A percentile compares a stretch with the other conserved stretches of the same genome.
These are phyloP conservation scores for Pherbina coryleti DNA, from an alignment of 2,888 invertebrate species.

Conservation along the genomic window DNA sequence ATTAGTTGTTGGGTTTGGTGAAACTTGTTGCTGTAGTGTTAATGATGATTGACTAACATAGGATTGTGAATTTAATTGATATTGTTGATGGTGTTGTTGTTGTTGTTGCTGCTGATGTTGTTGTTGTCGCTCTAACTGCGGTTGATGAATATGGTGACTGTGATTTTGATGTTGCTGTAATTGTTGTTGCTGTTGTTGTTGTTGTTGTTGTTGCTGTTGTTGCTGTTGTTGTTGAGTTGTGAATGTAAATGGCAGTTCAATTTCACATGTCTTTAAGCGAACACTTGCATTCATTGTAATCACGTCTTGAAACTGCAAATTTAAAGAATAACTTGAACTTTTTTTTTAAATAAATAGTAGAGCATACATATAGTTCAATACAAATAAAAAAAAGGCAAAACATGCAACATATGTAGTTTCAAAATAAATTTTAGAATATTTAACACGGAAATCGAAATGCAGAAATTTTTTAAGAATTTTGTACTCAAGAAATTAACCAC, in stretches of 20 bases:
- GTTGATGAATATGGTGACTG: slow-evolving; percentile 43
- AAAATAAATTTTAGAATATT: no score
- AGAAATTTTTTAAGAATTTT: no score
- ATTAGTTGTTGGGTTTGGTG: slow-evolving; percentile 38
- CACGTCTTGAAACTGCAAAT: slow-evolving; percentile 69
- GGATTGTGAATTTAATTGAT: slow-evolving; percentile 20
- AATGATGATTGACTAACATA: slow-evolving; percentile 24
- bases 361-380: neutral
- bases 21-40: slow-evolving; percentile 42
- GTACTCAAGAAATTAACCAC: no score
- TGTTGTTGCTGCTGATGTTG: slow-evolving; percentile 69
- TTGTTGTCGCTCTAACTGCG: slow-evolving; percentile 47
- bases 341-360: neutral
- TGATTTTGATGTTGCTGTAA: slow-evolving; percentile 32
- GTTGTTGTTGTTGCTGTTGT: slow-evolving; percentile 41
- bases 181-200: slow-evolving; percentile 46
- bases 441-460: no score
- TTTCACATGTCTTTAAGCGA: slow-evolving; percentile 69
- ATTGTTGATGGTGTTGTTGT: slow-evolving; percentile 58
- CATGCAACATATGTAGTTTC: no score
- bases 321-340: no score
- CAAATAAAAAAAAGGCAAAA: neutral
- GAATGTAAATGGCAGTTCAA: slow-evolving; percentile 67
- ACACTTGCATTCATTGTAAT: slow-evolving; percentile 70
- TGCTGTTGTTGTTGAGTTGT: slow-evolving; percentile 54